phyloP scores from a whole-genome alignment of 2,888 invertebrate genomes.

The Ecdyonurus torrentis region DNA sequence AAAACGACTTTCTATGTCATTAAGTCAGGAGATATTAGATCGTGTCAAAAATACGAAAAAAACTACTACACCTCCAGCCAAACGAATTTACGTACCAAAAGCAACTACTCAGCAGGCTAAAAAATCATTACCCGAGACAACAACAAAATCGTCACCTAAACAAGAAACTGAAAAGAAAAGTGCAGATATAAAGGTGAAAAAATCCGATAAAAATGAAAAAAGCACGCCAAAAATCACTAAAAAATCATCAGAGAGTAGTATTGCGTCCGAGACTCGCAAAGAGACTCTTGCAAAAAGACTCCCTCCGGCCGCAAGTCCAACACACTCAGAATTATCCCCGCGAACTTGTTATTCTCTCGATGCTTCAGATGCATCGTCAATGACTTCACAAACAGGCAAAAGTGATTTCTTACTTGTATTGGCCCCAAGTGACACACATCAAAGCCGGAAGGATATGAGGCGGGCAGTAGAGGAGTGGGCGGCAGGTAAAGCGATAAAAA shows the following conservation, averaged over 20 bases:
- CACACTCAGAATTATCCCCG: constrained; percentile 24
- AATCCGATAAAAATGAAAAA: too few relatives aligned
- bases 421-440: constrained; percentile 23
- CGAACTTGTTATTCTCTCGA: constrained; percentile 32
- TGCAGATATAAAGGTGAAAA: background rate
- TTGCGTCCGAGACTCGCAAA: background rate
- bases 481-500: constrained; percentile 20
- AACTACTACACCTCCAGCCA: constrained; percentile 26
- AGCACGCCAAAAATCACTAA: background rate
- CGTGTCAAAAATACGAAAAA: constrained; percentile 30
- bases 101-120: constrained; percentile 26
- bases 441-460: constrained; percentile 20
- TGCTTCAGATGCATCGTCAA: constrained; percentile 24
- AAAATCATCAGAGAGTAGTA: background rate
- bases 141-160: background rate
- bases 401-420: constrained; percentile 27
- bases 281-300: background rate
- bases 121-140: constrained; percentile 14
- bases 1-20: constrained; percentile 47
- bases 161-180: background rate
- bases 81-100: constrained; percentile 12
- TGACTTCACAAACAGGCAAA: constrained; percentile 7
- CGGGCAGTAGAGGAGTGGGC: constrained; percentile 30
- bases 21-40: constrained; percentile 55
- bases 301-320: constrained; percentile 17